Evolutionary conservation across 2,888 invertebrate genomes (phyloP).

Genomic region (Callyntrura guangdongensis): DNA sequence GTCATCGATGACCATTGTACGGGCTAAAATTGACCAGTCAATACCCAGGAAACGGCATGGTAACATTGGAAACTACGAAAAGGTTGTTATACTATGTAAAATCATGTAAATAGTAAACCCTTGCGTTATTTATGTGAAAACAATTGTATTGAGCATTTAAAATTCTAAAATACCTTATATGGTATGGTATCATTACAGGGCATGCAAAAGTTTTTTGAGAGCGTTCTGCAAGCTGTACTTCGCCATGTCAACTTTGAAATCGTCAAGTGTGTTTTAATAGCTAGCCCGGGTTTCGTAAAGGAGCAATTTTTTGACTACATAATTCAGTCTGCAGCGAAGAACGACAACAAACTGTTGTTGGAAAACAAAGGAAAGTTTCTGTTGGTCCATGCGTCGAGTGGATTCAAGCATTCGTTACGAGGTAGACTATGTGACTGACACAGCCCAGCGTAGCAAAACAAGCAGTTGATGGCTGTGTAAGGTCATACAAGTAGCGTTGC

Average conservation of each 20-base stretch:
- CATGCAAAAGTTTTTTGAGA: conserved; percentile 92
- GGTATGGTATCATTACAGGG: too few relatives aligned
- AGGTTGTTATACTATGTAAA: too few relatives aligned
- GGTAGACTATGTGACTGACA: conserved; percentile 88
- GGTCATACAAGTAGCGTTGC: neutral
- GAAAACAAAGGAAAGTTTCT: conserved; percentile 98
- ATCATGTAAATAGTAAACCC: too few relatives aligned
- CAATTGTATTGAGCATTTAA: too few relatives aligned
- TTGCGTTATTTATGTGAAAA: too few relatives aligned
- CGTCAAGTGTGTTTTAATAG: conserved; percentile 98
- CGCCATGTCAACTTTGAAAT: conserved; percentile 97
- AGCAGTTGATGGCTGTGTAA: conserved; percentile 1
- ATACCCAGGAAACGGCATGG: conserved; percentile 99
- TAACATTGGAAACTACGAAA: conserved; percentile 97
- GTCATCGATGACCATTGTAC: conserved; percentile 97
- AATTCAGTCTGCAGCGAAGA: conserved; percentile 95
- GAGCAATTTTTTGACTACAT: conserved; percentile 99
- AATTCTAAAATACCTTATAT: too few relatives aligned
- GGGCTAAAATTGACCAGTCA: conserved; percentile 97
- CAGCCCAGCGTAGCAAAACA: neutral
- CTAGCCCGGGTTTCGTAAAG: conserved; percentile 99
- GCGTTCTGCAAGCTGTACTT: conserved; percentile 96
- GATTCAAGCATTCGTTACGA: conserved; percentile 99
- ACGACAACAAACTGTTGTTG: conserved; percentile 95
- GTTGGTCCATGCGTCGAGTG: conserved; percentile 97